Percentiles rank a stretch among this genome's conserved stretches.
These are phyloP conservation scores for Leucopternis melanops DNA, from an alignment of 2,113 vertebrate species.

Conservation along the genomic window DNA sequence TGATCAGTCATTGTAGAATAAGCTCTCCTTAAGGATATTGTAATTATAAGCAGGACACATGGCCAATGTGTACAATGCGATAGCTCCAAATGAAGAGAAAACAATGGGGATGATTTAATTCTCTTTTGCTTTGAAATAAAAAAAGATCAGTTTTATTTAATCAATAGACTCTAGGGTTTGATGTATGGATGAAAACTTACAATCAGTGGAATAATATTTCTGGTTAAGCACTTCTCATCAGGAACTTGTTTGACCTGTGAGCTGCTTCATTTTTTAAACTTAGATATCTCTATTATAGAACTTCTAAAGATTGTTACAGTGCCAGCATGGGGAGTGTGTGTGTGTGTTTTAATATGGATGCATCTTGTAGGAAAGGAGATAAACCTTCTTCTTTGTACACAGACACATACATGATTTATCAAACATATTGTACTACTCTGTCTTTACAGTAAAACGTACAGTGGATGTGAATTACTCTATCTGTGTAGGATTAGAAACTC, in stretches of 20 bases:
- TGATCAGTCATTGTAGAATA: background rate
- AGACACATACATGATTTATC: background rate
- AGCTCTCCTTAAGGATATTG: background rate
- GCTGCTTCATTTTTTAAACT: constrained; percentile 41
- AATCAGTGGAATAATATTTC: constrained; percentile 10
- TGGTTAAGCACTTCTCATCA: constrained; percentile 41
- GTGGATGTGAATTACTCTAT: background rate
- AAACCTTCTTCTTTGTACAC: background rate
- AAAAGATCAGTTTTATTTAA: constrained; percentile 31
- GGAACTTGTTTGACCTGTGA: constrained; percentile 48
- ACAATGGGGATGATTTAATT: constrained; percentile 20
- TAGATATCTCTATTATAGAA: constrained; percentile 43
- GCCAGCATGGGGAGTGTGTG: background rate
- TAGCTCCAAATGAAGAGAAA: constrained; percentile 9
- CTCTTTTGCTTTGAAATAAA: constrained; percentile 20
- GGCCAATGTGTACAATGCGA: background rate
- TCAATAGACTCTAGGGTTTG: constrained; percentile 12
- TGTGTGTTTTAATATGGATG: background rate
- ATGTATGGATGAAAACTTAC: constrained; percentile 30
- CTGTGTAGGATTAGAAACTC: constrained; percentile 35
- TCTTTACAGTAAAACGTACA: background rate
- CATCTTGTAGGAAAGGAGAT: constrained; percentile 22
- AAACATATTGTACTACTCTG: background rate
- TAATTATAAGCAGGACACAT: background rate
- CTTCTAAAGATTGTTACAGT: constrained; percentile 10